phyloP scores from a whole-genome alignment of 2,888 invertebrate genomes.

The Orchesella flavescens region DNA sequence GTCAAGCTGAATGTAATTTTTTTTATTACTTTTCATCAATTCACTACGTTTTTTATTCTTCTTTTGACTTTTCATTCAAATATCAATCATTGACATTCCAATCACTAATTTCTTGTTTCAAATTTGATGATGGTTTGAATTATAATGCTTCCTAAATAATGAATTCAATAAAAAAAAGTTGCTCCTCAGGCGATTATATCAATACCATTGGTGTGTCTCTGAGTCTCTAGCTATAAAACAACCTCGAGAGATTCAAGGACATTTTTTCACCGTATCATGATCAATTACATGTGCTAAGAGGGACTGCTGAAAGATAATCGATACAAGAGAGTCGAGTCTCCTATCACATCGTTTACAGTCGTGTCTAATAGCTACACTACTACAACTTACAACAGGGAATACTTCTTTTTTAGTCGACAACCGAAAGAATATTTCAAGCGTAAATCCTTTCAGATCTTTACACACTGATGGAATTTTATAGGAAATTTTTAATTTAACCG shows the following conservation, averaged over 20 bases:
- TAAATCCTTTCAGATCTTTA: too few species aligned
- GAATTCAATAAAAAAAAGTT: conserved; percentile 8
- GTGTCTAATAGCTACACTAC: too few species aligned
- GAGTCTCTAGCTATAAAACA: background rate
- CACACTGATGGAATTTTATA: too few species aligned
- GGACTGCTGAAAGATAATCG: background rate
- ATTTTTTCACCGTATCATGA: conserved; percentile 10
- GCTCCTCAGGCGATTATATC: conserved; percentile 25
- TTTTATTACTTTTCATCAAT: conserved; percentile 51
- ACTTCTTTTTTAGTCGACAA: too few species aligned
- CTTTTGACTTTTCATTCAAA: conserved; percentile 48
- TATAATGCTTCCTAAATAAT: conserved; percentile 34
- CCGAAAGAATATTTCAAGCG: too few species aligned
- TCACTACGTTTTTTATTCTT: conserved; percentile 36
- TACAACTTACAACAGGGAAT: too few species aligned
- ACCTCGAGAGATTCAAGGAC: conserved; percentile 33
- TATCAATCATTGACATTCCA: conserved; percentile 55
- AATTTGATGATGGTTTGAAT: conserved; percentile 39
- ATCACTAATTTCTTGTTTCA: conserved; percentile 35
- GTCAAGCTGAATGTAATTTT: conserved; percentile 47
- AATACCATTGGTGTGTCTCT: background rate
- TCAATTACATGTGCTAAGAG: background rate
- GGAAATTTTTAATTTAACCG: too few species aligned
- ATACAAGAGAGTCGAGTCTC: background rate
- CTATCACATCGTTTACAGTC: too few species aligned